Evolutionary conservation across 2,797 vertebrate species (phyloP).

Genomic region (Sciaenops ocellatus): DNA sequence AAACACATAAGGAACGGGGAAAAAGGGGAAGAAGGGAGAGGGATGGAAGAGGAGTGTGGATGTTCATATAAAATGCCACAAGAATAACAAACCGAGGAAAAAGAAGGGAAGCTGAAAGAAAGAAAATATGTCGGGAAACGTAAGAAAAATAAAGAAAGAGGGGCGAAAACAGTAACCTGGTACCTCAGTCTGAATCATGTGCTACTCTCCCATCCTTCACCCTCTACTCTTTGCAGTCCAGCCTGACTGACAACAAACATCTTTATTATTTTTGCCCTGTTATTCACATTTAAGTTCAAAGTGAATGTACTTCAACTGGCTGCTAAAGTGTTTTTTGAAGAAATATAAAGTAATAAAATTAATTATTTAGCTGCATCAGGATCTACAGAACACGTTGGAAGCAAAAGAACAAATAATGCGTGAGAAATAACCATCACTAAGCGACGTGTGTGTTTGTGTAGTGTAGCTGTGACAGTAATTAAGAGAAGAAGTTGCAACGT

Average conservation of each 20-base stretch:
- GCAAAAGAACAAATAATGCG: neutral
- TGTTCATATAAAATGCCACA: conserved; percentile 45
- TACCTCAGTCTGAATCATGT: neutral
- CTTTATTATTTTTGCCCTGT: neutral
- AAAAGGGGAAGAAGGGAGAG: conserved; percentile 23
- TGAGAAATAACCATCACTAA: conserved; percentile 8
- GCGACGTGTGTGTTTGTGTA: conserved; percentile 12
- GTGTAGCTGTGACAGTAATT: conserved; percentile 68
- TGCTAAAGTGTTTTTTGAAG: neutral
- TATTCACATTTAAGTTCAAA: neutral
- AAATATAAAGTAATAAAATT: neutral
- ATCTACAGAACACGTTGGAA: neutral
- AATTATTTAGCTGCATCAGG: neutral
- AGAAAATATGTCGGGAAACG: conserved; percentile 31
- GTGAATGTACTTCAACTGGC: neutral
- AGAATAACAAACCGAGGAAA: conserved; percentile 55
- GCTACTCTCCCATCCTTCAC: conserved; percentile 3
- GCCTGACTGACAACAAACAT: neutral
- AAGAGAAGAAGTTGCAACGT: conserved; percentile 74
- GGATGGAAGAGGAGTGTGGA: conserved; percentile 30
- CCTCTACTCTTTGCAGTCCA: neutral
- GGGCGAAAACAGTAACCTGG: neutral
- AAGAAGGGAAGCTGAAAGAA: conserved; percentile 40
- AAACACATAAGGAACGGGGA: conserved; percentile 26
- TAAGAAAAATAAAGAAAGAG: conserved; percentile 26